phyloP scores from a whole-genome alignment of 2,888 invertebrate genomes.

The Ophion ellenae region DNA sequence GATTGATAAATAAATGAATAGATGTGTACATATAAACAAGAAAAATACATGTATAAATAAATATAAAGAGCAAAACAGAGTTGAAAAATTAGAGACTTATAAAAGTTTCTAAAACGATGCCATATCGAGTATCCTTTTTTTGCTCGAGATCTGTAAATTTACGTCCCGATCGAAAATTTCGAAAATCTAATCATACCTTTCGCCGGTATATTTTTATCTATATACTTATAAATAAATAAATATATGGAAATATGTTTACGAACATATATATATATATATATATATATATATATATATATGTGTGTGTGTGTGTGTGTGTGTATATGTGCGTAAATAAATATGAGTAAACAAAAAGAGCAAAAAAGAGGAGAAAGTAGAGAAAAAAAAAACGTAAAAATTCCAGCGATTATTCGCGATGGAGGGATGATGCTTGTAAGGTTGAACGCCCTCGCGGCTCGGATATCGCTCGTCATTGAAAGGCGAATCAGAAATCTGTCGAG shows the following conservation, averaged over 20 bases:
- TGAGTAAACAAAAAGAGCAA: not conserved
- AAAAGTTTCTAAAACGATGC: too few relatives aligned
- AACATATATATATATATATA: not conserved
- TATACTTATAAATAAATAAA: not conserved
- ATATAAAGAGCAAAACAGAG: too few relatives aligned
- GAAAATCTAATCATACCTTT: not conserved
- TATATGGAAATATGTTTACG: too few relatives aligned
- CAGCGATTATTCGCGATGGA: not conserved
- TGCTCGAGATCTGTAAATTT: too few relatives aligned
- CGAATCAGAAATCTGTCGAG: constrained; percentile 67
- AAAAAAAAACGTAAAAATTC: not conserved
- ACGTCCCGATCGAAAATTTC: too few relatives aligned
- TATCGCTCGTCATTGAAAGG: constrained; percentile 46
- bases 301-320: too few relatives aligned
- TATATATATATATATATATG: too few relatives aligned
- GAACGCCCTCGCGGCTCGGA: constrained; percentile 13
- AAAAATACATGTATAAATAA: too few relatives aligned
- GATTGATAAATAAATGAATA: too few relatives aligned
- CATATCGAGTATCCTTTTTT: too few relatives aligned
- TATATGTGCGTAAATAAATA: not conserved
- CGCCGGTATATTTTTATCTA: not conserved
- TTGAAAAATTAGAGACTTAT: too few relatives aligned
- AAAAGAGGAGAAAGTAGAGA: not conserved
- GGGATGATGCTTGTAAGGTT: constrained; percentile 37
- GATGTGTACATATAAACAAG: too few relatives aligned